Base-by-base conservation (phyloP, 2,888 invertebrate genomes). In the Pyrocoelia pectoralis region DNA sequence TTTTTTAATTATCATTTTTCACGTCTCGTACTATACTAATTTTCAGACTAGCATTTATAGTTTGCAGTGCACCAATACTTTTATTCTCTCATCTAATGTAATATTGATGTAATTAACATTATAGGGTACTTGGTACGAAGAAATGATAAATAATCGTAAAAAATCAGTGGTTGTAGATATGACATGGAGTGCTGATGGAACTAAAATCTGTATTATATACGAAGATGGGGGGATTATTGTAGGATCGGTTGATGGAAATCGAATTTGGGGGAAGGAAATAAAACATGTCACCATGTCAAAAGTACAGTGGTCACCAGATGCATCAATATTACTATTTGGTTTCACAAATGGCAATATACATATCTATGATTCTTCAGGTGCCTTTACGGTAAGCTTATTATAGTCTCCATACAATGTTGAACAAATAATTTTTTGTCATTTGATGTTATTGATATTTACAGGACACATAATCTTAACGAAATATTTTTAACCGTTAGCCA, bases 131-230 rank as follows among this genome's bases (percentile, higher is more conserved):
- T 98, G 97, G 97, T 96, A 95, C 83, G 97, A 98, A 83, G 98
- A 99, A 83, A 99, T 98, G 98, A 97, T 98, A 72, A 99, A 99
- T 80, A 99, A 98, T 81, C 88, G 98, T 61, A 98, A 98, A 77
- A 97, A 98, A 78, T 98, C 97, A 0, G 93, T 96, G 0, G 98
- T 99, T 0, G 91, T 90, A 73, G 94, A 96, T 56, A 97, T 99
- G 94, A 89, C 94, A n/a, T 99, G 99, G 99, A 97, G 95, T 73
- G 88, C 91, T 18, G 97, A 98, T 83, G 99, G 99, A 0, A 90
- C 93, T 74, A 97, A 94, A 82, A 99, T 99, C 70, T 98, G 98
- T 77, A 99, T 99, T 74, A 98, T 97, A 1, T 99, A 99, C 84
- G 98, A 98, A 81, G 98, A 99, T 85, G 98, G 95, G 56, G 94